Base-by-base conservation (phyloP, 2,113 vertebrate genomes). In the Copsychus sechellarum region DNA sequence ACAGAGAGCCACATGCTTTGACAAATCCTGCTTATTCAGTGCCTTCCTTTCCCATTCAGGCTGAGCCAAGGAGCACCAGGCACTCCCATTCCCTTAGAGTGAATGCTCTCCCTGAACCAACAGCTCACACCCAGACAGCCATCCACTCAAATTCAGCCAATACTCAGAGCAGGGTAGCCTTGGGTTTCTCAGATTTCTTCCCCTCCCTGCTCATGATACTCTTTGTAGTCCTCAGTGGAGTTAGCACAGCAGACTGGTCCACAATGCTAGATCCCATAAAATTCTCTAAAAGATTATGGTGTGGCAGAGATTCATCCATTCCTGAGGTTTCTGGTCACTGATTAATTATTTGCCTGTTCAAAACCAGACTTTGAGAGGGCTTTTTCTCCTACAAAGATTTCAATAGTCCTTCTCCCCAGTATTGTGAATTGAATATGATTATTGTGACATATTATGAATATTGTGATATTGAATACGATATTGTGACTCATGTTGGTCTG, bases 1-100 rank as follows among this genome's bases (percentile, higher is more conserved):
- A 58, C 19, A 3, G 60, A 65, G 25, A 64, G 28, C 53, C 54
- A 64, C 76, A 51, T 66, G 73, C 81, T 95, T 91, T 67, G 79
- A 92, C 72, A 76, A 93, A 93, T 54, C 60, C 93, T 88, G 81
- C 86, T 90, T 90, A 72, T 92, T 85, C 24, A 92, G 62, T 81
- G 62, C 81, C 81, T 58, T 85, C 53, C 54, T 61, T 70, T 92
- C 65, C 82, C 90, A 84, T 79, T 92, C 76, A 91, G 58, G 45
- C 53, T 36, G 53, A 82, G 85, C 81, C 93, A 95, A 90, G 74
- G 65, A 91, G 66, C 87, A 92, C 43, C 66, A 71, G 82, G 61
- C 83, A 66, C 77, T 91, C 86, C 61, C 21, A 10, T 90, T 94
- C 73, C 83, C 69, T 81, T 73, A 58, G 71, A 62, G 28, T 57